Evolutionary conservation across 2,797 vertebrate species (phyloP), one percentile per base, ranked within the genome.

Genomic region (Aldrovandia affinis): DNA sequence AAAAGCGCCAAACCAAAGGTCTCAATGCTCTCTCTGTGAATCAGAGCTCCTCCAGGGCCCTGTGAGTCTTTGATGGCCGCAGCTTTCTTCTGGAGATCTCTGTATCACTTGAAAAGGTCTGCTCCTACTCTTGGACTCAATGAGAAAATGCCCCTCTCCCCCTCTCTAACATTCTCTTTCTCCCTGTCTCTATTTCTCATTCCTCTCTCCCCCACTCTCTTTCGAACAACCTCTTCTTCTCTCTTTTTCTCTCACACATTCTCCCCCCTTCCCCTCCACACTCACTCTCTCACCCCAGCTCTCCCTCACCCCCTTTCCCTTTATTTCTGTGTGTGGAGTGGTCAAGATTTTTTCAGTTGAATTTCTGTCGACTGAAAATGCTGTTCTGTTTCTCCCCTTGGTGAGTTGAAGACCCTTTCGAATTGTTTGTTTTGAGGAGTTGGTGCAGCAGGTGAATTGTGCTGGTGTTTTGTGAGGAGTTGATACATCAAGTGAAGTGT

Each of bases 211-310:
- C 30, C 68, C 68, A 42, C 7, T 68, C 12, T 68, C 28, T 68
- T 3, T 30, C 63, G 14, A 68, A 68, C 63, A 68, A 14, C 15
- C 36, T 30, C 63, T 30, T 68, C 89, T 88, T 91, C 70, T 81
- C 81, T 81, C 80, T 83, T 83, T 87, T 75, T 85, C 85, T 85
- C 28, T 84, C 54, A 87, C 70, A 90, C 93, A 94, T 93, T 95
- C 86, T 85, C 83, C 93, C 92, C 87, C 92, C 68, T 73, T 39
- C 36, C 61, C 7, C n/a, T 30, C 61, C 6, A 25, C 61, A 22
- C n/a, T n/a, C 28, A 20, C 42, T 18, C 73, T 52, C 50, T 1
- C 18, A 28, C n/a, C 20, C 22, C 14, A 14, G 5, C 39, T 44
- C 47, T 80, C 79, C 59, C 52, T 36, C 28, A 30, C 59, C 39